Evolutionary conservation across 2,797 vertebrate genomes (phyloP), one percentile per base, ranked within the genome.

Genomic region (Parauchenoglanis punctatus): DNA sequence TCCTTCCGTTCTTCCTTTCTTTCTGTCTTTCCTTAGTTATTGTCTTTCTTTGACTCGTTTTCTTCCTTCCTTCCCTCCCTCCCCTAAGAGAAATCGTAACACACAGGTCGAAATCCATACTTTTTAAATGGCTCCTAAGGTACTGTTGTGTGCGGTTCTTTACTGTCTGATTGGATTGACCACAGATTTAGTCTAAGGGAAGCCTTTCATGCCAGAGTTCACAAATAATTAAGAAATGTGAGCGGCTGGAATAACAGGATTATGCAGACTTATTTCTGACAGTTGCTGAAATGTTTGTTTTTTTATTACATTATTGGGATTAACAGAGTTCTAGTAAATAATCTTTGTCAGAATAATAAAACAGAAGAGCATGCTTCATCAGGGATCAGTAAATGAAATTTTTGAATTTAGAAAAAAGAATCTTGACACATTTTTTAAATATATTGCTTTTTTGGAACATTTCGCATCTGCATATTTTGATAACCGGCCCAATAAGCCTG

Each of bases 161-260:
- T 85, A 68, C 92, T 88, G 83, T 91, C 92, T 83, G 65, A 80
- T 93, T 92, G 90, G 88, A 89, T 91, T 91, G 87, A 90, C 91
- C 85, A 92, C 91, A 93, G 84, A 88, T 90, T 91, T 77, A 85
- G 87, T 87, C 88, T 63, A 65, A 86, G 93, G 89, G 80, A 91
- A 90, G 87, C 93, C 92, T 91, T 93, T 92, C 94, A 94, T 93
- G 92, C 91, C 93, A 91, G 35, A 93, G 94, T 94, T 95, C 93
- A 93, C 89, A 52, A 90, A 92, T 93, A 59, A 90, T 91, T 92
- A 90, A 90, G 84, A 95, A 94, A 94, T 94, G 93, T 95, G 46
- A 76, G 28, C 5, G 6, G 13, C 93, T 95, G 93, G 80, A 89
- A 88, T 92, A 94, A 94, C 91, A 87, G 94, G 94, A 95, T 95